Base-by-base conservation (phyloP, 2,888 invertebrate genomes). In the Caenorhabditis japonica region DNA sequence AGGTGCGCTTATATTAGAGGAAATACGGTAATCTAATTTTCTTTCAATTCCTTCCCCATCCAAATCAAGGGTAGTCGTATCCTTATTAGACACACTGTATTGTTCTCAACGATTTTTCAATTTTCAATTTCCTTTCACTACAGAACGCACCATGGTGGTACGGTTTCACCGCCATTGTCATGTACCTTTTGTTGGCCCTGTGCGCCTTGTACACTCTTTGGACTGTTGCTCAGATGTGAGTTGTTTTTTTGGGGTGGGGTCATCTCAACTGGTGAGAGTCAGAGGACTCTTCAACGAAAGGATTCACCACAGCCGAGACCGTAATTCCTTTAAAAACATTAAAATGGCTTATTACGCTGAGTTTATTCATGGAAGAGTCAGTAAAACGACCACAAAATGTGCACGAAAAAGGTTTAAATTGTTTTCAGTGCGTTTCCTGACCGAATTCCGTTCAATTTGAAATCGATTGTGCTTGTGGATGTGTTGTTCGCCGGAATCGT, bases 401-500 rank as follows among this genome's bases (percentile, higher is more conserved):
- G 10, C 36, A 46, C 36, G 15, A 7, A 21, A 25, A 21, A 2
- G 13, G 34, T n/a, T n/a, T 33, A 15, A 33, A 12, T 25, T 4
- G 1, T 33, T 23, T 60, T 13, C 33, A 62, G 62, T 12, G 62
- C 53, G 10, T 8, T 60, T 7, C 61, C 61, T 3, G 56, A 56
- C 17, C 39, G 39, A n/a, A 61, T 70, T 38, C 55, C 60, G 36
- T 56, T 70, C 19, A 61, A 70, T 33, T 38, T 61, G 41, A 70
- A 70, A 38, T 55, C 49, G 55, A 55, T 70, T 25, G 53, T 61
- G 5, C 56, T 70, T 33, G 30, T 70, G 4, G 70, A 70, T 34
- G 49, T 70, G 12, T 15, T 51, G 10, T 60, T 70, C 33, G 38
- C 70, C 15, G 59, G 53, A 33, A 17, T 61, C 27, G n/a, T 70